Evolutionary conservation across 2,888 invertebrate genomes (phyloP).

Genomic region (Cephus pygmeus): DNA sequence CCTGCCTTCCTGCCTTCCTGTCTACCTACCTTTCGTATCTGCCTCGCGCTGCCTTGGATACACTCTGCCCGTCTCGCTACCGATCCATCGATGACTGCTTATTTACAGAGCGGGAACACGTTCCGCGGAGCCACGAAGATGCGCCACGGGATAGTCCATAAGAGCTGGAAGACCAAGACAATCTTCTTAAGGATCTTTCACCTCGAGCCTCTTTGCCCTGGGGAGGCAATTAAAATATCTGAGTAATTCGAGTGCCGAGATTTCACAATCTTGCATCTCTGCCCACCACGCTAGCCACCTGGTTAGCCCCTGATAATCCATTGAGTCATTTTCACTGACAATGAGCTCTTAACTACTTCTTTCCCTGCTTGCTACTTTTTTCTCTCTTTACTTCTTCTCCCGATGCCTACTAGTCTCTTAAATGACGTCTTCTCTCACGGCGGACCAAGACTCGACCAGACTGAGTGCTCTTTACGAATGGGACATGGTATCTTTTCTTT

Average conservation of each 20-base stretch:
- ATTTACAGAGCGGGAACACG: conserved; percentile 59
- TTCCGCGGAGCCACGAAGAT: conserved; percentile 41
- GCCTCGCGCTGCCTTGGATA: background rate
- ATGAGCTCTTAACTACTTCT: background rate
- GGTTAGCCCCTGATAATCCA: background rate
- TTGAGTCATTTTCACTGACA: background rate
- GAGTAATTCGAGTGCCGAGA: conserved; percentile 44
- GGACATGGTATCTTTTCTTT: background rate
- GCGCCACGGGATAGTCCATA: conserved; percentile 36
- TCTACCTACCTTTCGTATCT: conserved; percentile 1
- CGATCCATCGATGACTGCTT: conserved; percentile 62
- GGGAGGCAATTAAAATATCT: conserved; percentile 62
- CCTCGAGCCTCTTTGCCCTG: conserved; percentile 4
- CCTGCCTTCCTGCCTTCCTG: background rate
- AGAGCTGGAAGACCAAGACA: conserved; percentile 2
- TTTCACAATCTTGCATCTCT: conserved; percentile 10
- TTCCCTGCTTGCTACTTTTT: background rate
- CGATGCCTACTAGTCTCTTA: background rate
- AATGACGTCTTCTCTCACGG: background rate
- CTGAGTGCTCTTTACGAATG: background rate
- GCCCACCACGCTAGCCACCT: background rate
- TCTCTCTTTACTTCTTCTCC: background rate
- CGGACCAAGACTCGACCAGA: background rate
- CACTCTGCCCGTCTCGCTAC: background rate
- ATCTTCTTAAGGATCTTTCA: conserved; percentile 2